phyloP scores from a whole-genome alignment of 2,113 vertebrate genomes.

The Todiramphus saurophagus region DNA sequence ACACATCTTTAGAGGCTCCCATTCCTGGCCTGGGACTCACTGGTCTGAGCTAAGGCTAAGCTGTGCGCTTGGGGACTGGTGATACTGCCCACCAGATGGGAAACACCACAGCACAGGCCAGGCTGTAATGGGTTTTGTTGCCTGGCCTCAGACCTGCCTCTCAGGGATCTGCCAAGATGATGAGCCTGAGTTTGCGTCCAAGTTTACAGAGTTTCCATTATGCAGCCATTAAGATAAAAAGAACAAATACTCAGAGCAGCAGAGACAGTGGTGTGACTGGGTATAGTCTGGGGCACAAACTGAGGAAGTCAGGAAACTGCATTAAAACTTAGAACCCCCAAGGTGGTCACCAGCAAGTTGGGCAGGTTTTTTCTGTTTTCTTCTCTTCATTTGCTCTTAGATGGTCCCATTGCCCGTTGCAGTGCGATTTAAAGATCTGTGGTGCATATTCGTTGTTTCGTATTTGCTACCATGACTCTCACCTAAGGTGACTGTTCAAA shows the following conservation, averaged over 20 bases:
- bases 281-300: not conserved
- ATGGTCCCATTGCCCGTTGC: not conserved
- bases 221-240: not conserved
- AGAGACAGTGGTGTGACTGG: not conserved
- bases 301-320: not conserved
- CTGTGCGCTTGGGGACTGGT: fast-evolving
- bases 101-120: not conserved
- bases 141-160: not conserved
- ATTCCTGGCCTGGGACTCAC: fast-evolving
- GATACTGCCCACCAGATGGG: not conserved
- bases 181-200: not conserved
- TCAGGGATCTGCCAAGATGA: not conserved
- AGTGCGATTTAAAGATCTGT: not conserved
- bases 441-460: not conserved
- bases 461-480: not conserved
- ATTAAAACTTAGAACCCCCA: not conserved
- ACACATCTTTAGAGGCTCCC: fast-evolving
- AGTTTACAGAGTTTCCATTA: not conserved
- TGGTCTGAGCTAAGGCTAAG: not conserved
- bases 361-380: not conserved
- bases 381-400: not conserved
- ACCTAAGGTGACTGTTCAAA: not conserved
- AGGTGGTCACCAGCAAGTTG: not conserved
- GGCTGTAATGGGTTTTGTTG: not conserved
- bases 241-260: not conserved